Conservation (phyloP, 2,797 vertebrate genomes). For the Labroides dimidiatus region DNA sequence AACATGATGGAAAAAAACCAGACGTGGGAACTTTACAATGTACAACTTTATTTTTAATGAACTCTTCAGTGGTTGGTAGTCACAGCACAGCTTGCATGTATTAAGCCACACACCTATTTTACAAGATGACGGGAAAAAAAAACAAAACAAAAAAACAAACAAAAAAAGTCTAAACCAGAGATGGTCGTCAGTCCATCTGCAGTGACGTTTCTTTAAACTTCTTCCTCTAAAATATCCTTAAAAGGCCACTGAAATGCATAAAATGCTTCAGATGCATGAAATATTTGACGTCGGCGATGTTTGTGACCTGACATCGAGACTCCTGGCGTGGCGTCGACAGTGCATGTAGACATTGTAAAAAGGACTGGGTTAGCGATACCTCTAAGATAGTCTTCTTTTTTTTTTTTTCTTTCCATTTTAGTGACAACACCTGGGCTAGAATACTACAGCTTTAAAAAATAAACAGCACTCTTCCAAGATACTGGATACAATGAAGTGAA, state of each 20-base stretch:
- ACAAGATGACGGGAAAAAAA: slow-evolving; percentile 85
- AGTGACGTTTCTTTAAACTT: slow-evolving; percentile 75
- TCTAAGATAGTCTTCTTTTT: slow-evolving; percentile 61
- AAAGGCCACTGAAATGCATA: slow-evolving; percentile 99
- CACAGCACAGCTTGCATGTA: slow-evolving; percentile 93
- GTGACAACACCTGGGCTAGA: slow-evolving; percentile 91
- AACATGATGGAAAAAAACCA: slow-evolving; percentile 80
- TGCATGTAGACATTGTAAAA: slow-evolving; percentile 91
- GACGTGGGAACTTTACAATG: slow-evolving; percentile 92
- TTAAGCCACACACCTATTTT: slow-evolving; percentile 90
- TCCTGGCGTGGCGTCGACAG: slow-evolving; percentile 92
- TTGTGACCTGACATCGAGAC: slow-evolving; percentile 87
- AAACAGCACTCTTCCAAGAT: slow-evolving; percentile 94
- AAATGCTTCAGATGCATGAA: slow-evolving; percentile 89
- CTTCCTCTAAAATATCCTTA: slow-evolving; percentile 86
- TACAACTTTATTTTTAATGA: slow-evolving; percentile 98
- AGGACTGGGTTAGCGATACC: slow-evolving; percentile 87
- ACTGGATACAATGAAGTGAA: slow-evolving; percentile 90
- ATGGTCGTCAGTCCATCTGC: slow-evolving; percentile 88
- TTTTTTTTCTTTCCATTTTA: slow-evolving; percentile 54
- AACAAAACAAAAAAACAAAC: slow-evolving; percentile 19
- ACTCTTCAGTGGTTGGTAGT: slow-evolving; percentile 98
- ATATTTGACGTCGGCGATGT: slow-evolving; percentile 78
- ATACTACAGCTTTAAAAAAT: slow-evolving; percentile 87
- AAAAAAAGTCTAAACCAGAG: slow-evolving; percentile 72